Percentiles rank a stretch among this genome's conserved stretches.
Conservation (phyloP, 2,797 vertebrate genomes). For the Peromyscus eremicus region DNA sequence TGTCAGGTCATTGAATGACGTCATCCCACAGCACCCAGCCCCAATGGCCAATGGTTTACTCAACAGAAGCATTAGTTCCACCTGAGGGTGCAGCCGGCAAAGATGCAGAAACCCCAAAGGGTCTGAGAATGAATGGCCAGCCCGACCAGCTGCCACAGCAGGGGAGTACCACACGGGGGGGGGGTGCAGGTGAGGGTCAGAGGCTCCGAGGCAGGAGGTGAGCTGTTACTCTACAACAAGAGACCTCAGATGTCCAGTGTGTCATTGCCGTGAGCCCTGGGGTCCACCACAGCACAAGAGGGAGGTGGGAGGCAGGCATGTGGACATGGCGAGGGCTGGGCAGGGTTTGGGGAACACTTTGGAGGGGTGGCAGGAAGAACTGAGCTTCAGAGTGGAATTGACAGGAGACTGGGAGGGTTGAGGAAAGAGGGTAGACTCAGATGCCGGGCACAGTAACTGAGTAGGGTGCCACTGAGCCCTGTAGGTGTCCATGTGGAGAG, state of each 20-base stretch:
- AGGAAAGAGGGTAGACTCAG: neutral
- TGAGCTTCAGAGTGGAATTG: neutral
- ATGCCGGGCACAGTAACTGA: neutral
- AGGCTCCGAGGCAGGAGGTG: neutral
- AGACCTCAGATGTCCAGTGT: neutral
- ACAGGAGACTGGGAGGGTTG: neutral
- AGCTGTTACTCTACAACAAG: neutral
- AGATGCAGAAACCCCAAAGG: neutral
- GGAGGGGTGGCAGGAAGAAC: neutral
- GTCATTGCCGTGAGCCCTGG: neutral
- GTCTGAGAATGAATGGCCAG: neutral
- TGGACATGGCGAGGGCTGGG: neutral
- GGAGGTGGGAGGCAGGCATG: neutral
- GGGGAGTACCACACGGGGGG: no score
- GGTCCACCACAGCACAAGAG: neutral
- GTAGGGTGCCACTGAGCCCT: neutral
- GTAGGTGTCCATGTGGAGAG: neutral
- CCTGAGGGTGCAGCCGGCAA: neutral
- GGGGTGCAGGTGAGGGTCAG: neutral
- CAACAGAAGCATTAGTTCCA: neutral
- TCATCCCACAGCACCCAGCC: neutral
- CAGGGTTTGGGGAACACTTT: slow-evolving; percentile 16
- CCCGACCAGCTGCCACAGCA: neutral
- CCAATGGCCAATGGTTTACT: neutral
- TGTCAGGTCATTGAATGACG: neutral